Evolutionary conservation across 2,888 invertebrate species (phyloP).

Genomic region (Diplolepis rosae): DNA sequence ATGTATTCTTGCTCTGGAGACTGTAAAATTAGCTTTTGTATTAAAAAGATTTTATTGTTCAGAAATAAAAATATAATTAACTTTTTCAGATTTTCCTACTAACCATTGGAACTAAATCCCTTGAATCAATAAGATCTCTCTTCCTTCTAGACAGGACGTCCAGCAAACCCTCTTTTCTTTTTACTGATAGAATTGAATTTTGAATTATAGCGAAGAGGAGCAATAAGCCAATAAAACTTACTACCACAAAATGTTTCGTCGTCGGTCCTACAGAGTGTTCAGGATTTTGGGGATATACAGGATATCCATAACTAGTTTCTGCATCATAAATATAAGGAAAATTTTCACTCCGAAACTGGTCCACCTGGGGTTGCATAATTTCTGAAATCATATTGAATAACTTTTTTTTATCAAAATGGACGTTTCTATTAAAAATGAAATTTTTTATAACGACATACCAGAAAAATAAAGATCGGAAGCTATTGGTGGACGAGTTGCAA

Average conservation of each 20-base stretch:
- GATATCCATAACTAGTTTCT: slow-evolving; percentile 41
- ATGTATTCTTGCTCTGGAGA: slow-evolving; percentile 63
- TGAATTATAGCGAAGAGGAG: slow-evolving; percentile 70
- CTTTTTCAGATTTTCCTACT: slow-evolving; percentile 12
- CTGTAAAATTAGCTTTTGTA: slow-evolving; percentile 49
- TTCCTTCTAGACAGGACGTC: slow-evolving; percentile 64
- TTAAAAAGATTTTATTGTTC: not conserved
- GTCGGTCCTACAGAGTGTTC: slow-evolving; percentile 59
- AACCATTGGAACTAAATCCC: slow-evolving; percentile 57
- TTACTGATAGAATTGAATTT: slow-evolving; percentile 64
- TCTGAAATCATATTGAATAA: slow-evolving; percentile 10
- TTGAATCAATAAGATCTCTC: slow-evolving; percentile 56
- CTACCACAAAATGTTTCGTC: slow-evolving; percentile 66
- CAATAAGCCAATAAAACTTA: slow-evolving; percentile 69
- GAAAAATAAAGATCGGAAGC: not conserved
- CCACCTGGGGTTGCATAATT: slow-evolving; percentile 31
- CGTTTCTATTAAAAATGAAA: not conserved
- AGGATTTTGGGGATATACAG: slow-evolving; percentile 43
- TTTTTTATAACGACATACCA: not conserved
- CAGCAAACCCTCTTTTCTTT: slow-evolving; percentile 62
- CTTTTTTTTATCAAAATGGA: not conserved
- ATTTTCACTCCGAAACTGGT: slow-evolving; percentile 56
- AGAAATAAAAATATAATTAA: slow-evolving; percentile 12
- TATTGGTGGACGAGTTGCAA: slow-evolving; percentile 6
- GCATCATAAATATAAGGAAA: slow-evolving; percentile 54